Base-by-base conservation (phyloP, 2,113 vertebrate species). In the Puffinus mauretanicus region DNA sequence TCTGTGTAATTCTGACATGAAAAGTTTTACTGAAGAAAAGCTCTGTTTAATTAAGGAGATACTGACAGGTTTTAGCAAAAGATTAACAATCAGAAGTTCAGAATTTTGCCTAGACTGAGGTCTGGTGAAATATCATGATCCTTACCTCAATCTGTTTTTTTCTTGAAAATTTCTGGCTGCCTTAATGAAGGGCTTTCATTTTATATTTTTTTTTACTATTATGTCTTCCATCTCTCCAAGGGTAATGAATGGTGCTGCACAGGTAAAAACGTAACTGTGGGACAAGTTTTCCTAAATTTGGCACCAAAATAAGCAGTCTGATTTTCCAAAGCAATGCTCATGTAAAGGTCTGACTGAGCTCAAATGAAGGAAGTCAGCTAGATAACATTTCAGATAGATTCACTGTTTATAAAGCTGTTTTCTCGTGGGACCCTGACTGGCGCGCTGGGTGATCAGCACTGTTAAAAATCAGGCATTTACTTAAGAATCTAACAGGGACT, bases 21-120 rank as follows among this genome's bases (percentile, higher is more conserved):
- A 82, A 96, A 94, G 7, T 93, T 95, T 92, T 78, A 76, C 47
- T 46, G 61, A 81, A 86, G 82, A 64, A 92, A 83, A 77, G 12
- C 58, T 80, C 47, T 54, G 16, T 92, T 94, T 97, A 96, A 96
- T 94, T 96, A 95, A 78, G 65, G 57, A 80, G 27, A 84, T 60
- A 86, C 67, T 94, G 88, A 84, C 90, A 95, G 73, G 86, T 89
- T 94, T 95, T 86, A 81, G 61, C 47, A 67, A 71, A 96, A 92
- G 91, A 94, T 91, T 86, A 96, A 76, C 64, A 86, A 64, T 82
- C 92, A 94, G 72, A 96, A 95, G 77, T 93, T 96, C 16, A 19
- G 34, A 90, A 91, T 82, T 88, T 86, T 88, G 32, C 62, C 69
- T 83, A 84, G 61, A n/a, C 52, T 88, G 65, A 62, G 52, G 40